Evolutionary conservation across 2,113 vertebrate species (phyloP).

Genomic region (Hyaena hyaena): DNA sequence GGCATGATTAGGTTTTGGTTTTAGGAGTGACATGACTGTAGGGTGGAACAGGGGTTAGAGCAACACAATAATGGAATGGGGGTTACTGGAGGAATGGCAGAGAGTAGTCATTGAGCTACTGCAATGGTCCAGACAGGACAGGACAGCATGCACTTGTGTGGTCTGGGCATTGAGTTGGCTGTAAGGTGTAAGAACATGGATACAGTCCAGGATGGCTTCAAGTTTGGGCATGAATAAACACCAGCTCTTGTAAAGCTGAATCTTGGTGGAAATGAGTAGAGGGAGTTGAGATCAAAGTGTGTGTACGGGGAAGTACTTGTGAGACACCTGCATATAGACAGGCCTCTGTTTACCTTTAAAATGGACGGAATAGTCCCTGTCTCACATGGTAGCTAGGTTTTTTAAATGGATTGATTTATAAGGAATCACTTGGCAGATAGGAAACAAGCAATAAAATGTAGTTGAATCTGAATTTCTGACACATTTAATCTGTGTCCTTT

Average conservation of each 20-base stretch:
- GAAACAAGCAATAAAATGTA: not conserved
- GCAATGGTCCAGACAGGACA: too few species aligned
- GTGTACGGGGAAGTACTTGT: not conserved
- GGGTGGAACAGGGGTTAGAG: not conserved
- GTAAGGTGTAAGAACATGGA: not conserved
- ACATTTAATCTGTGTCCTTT: not conserved
- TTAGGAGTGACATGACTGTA: not conserved
- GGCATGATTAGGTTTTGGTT: not conserved
- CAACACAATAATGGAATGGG: too few species aligned
- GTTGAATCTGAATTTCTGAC: not conserved
- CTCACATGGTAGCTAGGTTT: not conserved
- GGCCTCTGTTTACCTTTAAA: not conserved
- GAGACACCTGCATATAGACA: not conserved
- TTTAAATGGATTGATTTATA: not conserved
- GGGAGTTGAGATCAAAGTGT: not conserved
- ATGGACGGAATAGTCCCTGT: not conserved
- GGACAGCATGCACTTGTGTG: fast-evolving
- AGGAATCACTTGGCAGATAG: not conserved
- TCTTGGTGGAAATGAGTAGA: not conserved
- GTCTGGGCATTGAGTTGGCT: not conserved
- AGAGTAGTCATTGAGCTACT: not conserved
- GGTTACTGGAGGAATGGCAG: too few species aligned
- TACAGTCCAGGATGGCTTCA: not conserved
- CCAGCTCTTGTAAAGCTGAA: not conserved
- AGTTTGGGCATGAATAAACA: not conserved